Percentiles rank a stretch among this genome's conserved stretches.
These are phyloP conservation scores for Drosophila affinis DNA, from an alignment of 2,888 invertebrate species.

Conservation along the genomic window DNA sequence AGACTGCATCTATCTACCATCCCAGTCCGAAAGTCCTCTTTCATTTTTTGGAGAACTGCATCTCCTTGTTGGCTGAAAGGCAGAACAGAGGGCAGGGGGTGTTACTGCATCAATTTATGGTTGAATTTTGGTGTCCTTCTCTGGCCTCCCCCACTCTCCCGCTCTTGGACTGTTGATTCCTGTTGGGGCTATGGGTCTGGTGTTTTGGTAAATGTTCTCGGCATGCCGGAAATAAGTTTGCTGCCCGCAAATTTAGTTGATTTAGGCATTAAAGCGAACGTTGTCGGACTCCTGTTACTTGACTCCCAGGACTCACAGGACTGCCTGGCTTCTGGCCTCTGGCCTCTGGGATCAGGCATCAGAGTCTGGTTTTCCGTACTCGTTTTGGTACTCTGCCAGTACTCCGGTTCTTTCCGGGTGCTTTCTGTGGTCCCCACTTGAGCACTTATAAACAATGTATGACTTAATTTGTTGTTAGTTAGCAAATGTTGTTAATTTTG, in stretches of 20 bases:
- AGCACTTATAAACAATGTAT: conserved; percentile 78
- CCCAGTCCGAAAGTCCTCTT: not conserved
- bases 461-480: conserved; percentile 78
- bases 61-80: not conserved
- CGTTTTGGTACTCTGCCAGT: not conserved
- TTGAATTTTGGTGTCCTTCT: conserved; percentile 71
- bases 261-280: conserved; percentile 78
- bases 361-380: too few species aligned
- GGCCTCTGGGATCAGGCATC: too few species aligned
- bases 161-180: conserved; percentile 39
- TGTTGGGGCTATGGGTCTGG: conserved; percentile 19
- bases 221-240: conserved; percentile 79
- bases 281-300: not conserved
- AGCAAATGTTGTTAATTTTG: conserved; percentile 77
- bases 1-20: conserved; percentile 18
- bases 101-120: conserved; percentile 79
- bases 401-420: conserved; percentile 9
- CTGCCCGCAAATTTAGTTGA: conserved; percentile 78
- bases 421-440: conserved; percentile 51
- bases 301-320: not conserved
- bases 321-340: too few species aligned
- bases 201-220: conserved; percentile 61
- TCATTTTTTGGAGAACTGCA: conserved; percentile 1
- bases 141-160: conserved; percentile 27
- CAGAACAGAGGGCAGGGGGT: conserved; percentile 33